phyloP scores from a whole-genome alignment of 1,140 invertebrate species.

The Cydia splendana region DNA sequence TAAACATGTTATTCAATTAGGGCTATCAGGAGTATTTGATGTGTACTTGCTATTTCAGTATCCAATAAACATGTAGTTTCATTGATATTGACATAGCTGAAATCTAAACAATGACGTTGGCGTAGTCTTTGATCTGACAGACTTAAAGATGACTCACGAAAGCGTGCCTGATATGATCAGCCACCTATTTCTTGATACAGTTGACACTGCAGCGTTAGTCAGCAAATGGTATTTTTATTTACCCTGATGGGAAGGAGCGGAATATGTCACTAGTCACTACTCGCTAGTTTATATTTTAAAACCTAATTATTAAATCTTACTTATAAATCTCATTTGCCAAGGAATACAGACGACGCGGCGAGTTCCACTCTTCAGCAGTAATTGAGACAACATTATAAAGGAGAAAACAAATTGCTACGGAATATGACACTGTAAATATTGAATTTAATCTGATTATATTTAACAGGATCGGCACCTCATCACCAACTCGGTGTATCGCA shows the following conservation, averaged over 20 bases:
- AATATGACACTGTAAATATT: neutral
- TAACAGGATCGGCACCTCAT: neutral
- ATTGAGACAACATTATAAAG: neutral
- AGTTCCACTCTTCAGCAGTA: neutral
- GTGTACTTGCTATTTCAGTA: constrained; percentile 22
- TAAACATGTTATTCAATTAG: constrained; percentile 24
- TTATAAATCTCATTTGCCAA: too few species aligned
- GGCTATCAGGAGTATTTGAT: neutral
- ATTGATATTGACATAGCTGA: constrained; percentile 10
- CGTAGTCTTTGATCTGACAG: constrained; percentile 2
- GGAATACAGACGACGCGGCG: neutral
- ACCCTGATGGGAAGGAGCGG: too few species aligned
- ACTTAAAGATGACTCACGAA: neutral
- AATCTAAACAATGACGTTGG: constrained; percentile 19
- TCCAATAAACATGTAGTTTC: constrained; percentile 9
- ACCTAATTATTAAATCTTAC: too few species aligned
- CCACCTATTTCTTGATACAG: neutral
- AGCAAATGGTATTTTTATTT: neutral
- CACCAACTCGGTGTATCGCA: neutral
- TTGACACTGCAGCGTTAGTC: neutral
- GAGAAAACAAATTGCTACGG: neutral
- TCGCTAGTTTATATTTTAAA: too few species aligned
- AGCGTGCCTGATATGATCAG: constrained; percentile 3
- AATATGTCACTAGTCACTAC: too few species aligned
- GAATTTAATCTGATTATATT: neutral